Percentiles rank a stretch among this genome's conserved stretches.
Evolutionary conservation across 2,888 invertebrate species (phyloP).

Genomic region (Anodontia alba): DNA sequence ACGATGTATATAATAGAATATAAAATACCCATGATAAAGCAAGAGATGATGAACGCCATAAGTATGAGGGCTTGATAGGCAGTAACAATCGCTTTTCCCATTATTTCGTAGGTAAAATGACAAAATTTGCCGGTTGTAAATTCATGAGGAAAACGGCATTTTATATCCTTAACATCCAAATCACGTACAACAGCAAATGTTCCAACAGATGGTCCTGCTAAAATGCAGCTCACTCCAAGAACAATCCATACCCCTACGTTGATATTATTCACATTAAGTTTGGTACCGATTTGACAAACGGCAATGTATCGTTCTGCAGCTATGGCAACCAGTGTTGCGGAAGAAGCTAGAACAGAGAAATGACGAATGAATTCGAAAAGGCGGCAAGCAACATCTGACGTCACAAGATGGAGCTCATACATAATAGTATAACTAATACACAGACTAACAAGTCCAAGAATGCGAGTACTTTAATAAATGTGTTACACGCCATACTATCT

Average conservation of each 20-base stretch:
- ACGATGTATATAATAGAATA: constrained; percentile 71
- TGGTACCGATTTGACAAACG: constrained; percentile 67
- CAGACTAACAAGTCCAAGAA: constrained; percentile 73
- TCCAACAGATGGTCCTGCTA: constrained; percentile 66
- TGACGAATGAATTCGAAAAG: constrained; percentile 71
- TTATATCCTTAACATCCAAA: constrained; percentile 59
- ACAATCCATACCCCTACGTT: constrained; percentile 65
- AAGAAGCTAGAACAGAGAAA: constrained; percentile 66
- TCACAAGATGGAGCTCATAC: constrained; percentile 72
- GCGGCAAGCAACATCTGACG: constrained; percentile 67
- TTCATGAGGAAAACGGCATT: constrained; percentile 64
- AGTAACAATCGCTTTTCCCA: constrained; percentile 57
- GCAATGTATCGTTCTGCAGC: constrained; percentile 74
- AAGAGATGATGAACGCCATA: constrained; percentile 57
- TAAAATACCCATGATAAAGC: constrained; percentile 66
- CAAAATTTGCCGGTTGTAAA: constrained; percentile 60
- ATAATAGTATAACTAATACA: constrained; percentile 69
- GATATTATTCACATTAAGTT: constrained; percentile 61
- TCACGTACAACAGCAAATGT: constrained; percentile 71
- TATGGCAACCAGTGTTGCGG: constrained; percentile 72
- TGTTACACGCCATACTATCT: constrained; percentile 67
- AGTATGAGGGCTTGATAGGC: constrained; percentile 67
- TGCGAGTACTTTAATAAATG: constrained; percentile 74
- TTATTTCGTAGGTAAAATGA: constrained; percentile 71
- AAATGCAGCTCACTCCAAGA: constrained; percentile 51